Evolutionary conservation across 2,888 invertebrate species (phyloP), one percentile per base, ranked within the genome.

Genomic region (Polymixis lichenea): DNA sequence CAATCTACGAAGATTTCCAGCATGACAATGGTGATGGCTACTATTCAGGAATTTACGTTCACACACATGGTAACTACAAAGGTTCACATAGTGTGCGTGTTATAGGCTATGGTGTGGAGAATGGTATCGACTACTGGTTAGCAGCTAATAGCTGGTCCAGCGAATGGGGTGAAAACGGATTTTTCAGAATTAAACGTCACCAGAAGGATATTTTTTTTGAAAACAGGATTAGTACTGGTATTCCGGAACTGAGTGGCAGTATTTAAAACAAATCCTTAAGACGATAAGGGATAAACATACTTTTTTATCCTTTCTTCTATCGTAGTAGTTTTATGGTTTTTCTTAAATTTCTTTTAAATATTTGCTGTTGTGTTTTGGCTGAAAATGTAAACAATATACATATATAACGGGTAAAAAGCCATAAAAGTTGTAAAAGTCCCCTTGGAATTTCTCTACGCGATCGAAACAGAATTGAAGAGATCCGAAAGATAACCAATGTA

Each of bases 61-160:
- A 78, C 19, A 74, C 11, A 3, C 55, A 22, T 25, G 83, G 83
- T 0, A 0, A 0, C 0, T 0, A 0, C 1, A 0, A 0, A 17
- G 68, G 51, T 6, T 2, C 0, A 0, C 84, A 83, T 25, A 70
- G 73, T 15, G 79, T 85, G 3, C 72, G 72, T 7, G 32, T 84
- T 8, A 72, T 85, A 22, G 85, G 82, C 0, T 85, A 78, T 25
- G 84, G 85, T 43, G 74, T 72, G 4, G 81, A 85, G n/a, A 49
- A 66, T 28, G 78, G 71, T 22, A 9, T 49, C 1, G 58, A 74
- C 17, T 85, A 76, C 25, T 82, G 81, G 84, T 68, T 85, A 32
- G 84, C 58, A 15, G 77, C 76, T 58, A 85, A 84, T 28, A 84
- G 81, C 64, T 85, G 78, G 81, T 62, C 74, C 0, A 13, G 0